A percentile compares a stretch with the other conserved stretches of the same genome.
Conservation (phyloP, 2,797 vertebrate species). For the Pangasius larnaudii region DNA sequence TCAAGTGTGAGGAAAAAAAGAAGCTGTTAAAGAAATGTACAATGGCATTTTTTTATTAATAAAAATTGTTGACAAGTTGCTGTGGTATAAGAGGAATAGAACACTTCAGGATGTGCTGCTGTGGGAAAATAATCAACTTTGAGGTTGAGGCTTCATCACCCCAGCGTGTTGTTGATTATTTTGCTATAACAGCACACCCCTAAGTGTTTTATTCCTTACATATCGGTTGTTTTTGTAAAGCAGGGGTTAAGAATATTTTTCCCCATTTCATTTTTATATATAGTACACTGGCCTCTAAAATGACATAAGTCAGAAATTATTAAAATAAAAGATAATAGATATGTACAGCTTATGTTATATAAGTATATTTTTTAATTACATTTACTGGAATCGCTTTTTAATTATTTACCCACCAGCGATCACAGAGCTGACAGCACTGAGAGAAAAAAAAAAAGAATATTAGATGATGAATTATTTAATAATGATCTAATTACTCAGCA, state of each 20-base stretch:
- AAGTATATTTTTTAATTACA: not conserved
- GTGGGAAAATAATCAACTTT: not conserved
- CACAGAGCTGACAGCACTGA: not conserved
- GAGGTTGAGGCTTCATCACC: not conserved
- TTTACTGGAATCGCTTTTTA: not conserved
- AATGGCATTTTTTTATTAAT: not conserved
- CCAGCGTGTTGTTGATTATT: not conserved
- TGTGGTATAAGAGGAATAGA: not conserved
- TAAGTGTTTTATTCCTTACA: not conserved
- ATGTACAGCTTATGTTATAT: not conserved
- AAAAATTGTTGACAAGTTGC: not conserved
- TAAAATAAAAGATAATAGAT: not conserved
- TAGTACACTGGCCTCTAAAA: not conserved
- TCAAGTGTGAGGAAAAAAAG: not conserved
- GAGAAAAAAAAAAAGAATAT: not conserved
- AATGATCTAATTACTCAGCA: not conserved
- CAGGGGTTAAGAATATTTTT: not conserved
- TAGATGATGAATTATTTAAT: not conserved
- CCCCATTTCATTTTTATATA: not conserved
- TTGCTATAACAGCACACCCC: not conserved
- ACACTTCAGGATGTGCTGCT: not conserved
- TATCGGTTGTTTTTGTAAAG: not conserved
- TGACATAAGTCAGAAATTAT: not conserved
- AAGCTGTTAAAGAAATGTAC: not conserved
- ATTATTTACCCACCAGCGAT: not conserved